Percentiles rank a stretch among this genome's conserved stretches.
These are phyloP conservation scores for Cyprinodon variegatus DNA, from an alignment of 2,113 vertebrate genomes.

Conservation along the genomic window DNA sequence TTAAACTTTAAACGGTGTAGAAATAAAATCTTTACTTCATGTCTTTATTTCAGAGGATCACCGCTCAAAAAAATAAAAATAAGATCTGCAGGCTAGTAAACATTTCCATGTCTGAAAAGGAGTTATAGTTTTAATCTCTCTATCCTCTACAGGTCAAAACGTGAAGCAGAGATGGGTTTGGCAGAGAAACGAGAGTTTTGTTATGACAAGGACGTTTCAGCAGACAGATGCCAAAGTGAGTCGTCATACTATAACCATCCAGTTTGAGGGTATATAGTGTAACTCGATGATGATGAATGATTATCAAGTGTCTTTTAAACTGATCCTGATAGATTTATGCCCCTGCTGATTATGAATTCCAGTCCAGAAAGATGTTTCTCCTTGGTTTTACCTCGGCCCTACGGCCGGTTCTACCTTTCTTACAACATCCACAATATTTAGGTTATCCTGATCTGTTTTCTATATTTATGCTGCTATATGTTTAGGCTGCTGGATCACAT, in stretches of 20 bases:
- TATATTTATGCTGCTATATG: no score
- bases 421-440: no score
- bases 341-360: no score
- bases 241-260: not conserved
- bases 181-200: conserved; percentile 1
- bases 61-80: not conserved
- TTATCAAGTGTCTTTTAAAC: no score
- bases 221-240: conserved; percentile 12
- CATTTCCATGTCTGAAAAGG: not conserved
- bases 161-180: not conserved
- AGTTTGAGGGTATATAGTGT: not conserved
- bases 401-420: no score
- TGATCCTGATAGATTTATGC: not conserved
- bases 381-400: no score
- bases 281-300: not conserved
- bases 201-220: conserved; percentile 8
- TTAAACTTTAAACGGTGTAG: no score
- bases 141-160: not conserved
- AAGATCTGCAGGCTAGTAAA: not conserved
- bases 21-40: no score
- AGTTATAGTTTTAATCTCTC: not conserved
- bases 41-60: no score
- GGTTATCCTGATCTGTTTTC: no score
- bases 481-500: no score
- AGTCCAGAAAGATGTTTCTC: no score